Conservation (phyloP, 64 coral and sea anemone species). For the Dendronephthya gigantea region DNA sequence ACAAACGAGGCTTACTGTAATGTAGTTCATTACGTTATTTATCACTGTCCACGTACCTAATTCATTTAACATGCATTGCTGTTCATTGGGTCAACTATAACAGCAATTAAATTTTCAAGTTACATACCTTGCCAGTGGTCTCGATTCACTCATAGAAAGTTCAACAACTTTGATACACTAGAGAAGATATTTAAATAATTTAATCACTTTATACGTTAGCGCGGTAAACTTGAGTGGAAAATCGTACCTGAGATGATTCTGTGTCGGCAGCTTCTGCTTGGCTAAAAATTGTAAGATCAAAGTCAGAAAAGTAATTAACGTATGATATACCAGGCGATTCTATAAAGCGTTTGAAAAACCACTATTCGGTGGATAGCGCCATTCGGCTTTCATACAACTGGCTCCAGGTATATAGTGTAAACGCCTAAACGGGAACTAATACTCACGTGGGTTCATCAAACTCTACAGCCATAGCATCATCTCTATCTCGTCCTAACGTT, state of each 20-base stretch:
- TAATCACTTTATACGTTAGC: neutral
- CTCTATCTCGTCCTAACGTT: neutral
- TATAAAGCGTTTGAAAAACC: no score
- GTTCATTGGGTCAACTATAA: no score
- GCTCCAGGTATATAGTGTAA: no score
- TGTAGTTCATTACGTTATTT: no score
- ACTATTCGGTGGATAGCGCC: no score
- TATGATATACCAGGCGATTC: no score
- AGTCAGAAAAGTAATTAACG: neutral
- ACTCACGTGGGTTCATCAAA: slow-evolving; percentile 13
- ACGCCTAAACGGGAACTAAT: neutral
- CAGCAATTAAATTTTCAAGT: no score
- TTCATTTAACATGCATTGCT: no score
- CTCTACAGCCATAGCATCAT: slow-evolving; percentile 16
- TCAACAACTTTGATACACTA: neutral
- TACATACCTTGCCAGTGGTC: neutral
- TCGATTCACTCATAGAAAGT: neutral
- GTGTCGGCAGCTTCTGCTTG: neutral
- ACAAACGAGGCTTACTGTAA: no score
- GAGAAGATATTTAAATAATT: neutral
- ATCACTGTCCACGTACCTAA: no score
- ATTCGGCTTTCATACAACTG: no score
- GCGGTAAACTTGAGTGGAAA: neutral
- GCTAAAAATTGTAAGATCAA: neutral
- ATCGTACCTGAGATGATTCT: slow-evolving; percentile 4